Evolutionary conservation across 2,888 invertebrate genomes (phyloP).

Genomic region (Phasia obesa): DNA sequence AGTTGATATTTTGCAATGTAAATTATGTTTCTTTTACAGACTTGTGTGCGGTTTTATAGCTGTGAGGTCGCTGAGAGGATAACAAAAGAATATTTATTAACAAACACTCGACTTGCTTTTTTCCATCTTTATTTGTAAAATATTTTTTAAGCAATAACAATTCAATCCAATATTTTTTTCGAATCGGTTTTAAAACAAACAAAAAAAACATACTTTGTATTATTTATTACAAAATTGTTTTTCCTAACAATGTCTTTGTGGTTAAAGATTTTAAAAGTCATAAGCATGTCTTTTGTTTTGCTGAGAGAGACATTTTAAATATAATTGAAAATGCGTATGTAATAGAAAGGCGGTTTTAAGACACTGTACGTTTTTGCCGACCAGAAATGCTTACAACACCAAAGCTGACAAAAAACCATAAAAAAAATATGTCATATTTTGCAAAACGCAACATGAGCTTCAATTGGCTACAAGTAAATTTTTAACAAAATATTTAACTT

Average conservation of each 20-base stretch:
- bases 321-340: not conserved
- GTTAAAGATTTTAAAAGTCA: not conserved
- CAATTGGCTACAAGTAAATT: too few relatives aligned
- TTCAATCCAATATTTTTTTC: constrained; percentile 8
- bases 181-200: not conserved
- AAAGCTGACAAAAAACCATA: too few relatives aligned
- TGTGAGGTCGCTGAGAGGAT: constrained; percentile 34
- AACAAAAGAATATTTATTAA: constrained; percentile 64
- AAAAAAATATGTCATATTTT: too few relatives aligned
- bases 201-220: not conserved
- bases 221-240: constrained; percentile 31
- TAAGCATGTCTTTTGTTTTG: not conserved
- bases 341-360: not conserved
- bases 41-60: constrained; percentile 62
- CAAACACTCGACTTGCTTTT: not conserved
- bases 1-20: constrained; percentile 63
- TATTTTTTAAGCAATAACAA: constrained; percentile 1
- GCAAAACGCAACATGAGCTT: too few relatives aligned
- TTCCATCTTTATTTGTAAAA: constrained; percentile 1
- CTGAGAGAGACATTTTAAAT: not conserved
- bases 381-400: too few relatives aligned
- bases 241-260: constrained; percentile 20
- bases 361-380: too few relatives aligned
- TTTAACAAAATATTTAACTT: too few relatives aligned
- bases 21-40: constrained; percentile 66